Conservation (phyloP, 2,888 invertebrate species). For the Xestia c-nigrum region DNA sequence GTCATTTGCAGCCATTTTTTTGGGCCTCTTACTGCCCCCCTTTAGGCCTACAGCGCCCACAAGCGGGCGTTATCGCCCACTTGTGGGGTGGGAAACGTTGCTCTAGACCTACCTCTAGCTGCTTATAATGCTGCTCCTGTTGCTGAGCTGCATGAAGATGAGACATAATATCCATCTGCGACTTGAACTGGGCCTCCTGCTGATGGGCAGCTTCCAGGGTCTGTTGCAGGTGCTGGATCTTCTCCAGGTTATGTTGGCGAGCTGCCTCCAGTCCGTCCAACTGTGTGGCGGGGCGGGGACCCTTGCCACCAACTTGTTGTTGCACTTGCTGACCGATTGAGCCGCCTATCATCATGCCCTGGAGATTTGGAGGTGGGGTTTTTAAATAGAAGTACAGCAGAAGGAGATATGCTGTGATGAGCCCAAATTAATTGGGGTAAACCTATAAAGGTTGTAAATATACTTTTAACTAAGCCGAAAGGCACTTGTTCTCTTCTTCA, state of each 20-base stretch:
- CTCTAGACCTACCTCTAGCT: slow-evolving; percentile 90
- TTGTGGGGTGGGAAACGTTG: too few species aligned
- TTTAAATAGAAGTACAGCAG: background rate
- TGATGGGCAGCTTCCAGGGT: slow-evolving; percentile 95
- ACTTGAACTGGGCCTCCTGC: slow-evolving; percentile 93
- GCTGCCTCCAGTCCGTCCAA: slow-evolving; percentile 93
- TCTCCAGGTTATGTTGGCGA: slow-evolving; percentile 94
- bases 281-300: slow-evolving; percentile 80
- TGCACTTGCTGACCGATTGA: slow-evolving; percentile 80
- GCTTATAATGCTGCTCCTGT: slow-evolving; percentile 95
- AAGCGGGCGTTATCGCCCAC: too few species aligned
- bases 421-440: too few species aligned
- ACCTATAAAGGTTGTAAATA: too few species aligned
- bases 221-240: slow-evolving; percentile 94
- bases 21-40: too few species aligned
- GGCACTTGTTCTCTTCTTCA: too few species aligned
- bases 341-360: slow-evolving; percentile 86
- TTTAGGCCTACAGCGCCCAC: too few species aligned
- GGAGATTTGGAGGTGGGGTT: slow-evolving; percentile 22
- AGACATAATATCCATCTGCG: slow-evolving; percentile 93
- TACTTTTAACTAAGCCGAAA: too few species aligned
- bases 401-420: background rate
- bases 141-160: slow-evolving; percentile 94
- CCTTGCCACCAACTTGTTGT: slow-evolving; percentile 79
- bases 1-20: too few species aligned